phyloP scores from a whole-genome alignment of 2,113 vertebrate genomes.

The Poeciliopsis occidentalis region DNA sequence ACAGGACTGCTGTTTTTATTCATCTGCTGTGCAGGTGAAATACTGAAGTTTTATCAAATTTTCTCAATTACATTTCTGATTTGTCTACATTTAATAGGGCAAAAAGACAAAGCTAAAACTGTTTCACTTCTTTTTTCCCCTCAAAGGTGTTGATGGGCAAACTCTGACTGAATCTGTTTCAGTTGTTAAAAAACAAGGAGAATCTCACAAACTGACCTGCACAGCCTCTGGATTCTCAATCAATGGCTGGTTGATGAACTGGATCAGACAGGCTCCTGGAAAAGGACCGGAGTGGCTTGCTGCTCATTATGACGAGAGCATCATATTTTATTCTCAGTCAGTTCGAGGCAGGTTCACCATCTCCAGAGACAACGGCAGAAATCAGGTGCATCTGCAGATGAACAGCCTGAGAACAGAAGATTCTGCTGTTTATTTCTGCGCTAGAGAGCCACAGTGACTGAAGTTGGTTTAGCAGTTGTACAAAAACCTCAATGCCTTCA shows the following conservation, averaged over 20 bases:
- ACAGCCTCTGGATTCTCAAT: too few species aligned
- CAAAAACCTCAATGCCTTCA: not conserved
- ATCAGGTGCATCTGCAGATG: not conserved
- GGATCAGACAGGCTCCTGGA: conserved; percentile 1
- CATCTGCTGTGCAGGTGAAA: not conserved
- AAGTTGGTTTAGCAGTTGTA: not conserved
- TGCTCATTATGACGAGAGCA: not conserved
- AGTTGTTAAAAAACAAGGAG: too few species aligned
- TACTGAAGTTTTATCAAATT: too few species aligned
- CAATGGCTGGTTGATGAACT: not conserved
- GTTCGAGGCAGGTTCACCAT: not conserved
- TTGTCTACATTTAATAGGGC: too few species aligned
- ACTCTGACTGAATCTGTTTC: too few species aligned
- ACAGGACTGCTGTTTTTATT: conserved; percentile 2
- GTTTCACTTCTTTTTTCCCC: too few species aligned
- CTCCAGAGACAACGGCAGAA: not conserved
- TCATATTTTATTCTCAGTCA: not conserved
- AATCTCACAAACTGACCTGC: too few species aligned
- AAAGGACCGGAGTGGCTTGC: conserved; percentile 1
- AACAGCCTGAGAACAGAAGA: not conserved
- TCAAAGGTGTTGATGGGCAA: too few species aligned
- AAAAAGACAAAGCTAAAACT: too few species aligned
- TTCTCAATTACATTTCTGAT: too few species aligned
- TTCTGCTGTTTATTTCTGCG: not conserved
- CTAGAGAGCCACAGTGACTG: not conserved